These are phyloP conservation scores for Dichetophora obliterata DNA, from an alignment of 2,888 invertebrate genomes.

Conservation along the genomic window DNA sequence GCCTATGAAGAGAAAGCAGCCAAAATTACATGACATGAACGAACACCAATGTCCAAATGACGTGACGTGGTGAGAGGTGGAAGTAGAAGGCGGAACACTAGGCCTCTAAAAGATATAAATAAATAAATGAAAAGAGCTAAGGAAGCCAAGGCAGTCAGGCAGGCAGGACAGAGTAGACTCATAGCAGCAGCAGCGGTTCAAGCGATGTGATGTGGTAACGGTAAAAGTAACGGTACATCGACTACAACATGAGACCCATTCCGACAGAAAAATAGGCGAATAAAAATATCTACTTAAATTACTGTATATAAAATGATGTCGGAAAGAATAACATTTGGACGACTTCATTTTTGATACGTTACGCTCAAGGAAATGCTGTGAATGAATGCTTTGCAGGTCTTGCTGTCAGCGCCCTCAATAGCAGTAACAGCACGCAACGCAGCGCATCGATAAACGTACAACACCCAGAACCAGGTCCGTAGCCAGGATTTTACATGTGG, in stretches of 20 bases:
- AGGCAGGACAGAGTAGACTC: background rate
- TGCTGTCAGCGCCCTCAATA: background rate
- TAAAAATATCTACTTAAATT: conserved; percentile 10
- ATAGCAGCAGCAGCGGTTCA: background rate
- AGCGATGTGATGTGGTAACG: background rate
- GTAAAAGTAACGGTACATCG: background rate
- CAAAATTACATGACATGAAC: background rate
- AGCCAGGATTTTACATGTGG: too few species aligned
- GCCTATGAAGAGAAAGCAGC: too few species aligned
- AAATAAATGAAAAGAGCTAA: conserved; percentile 1
- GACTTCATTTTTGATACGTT: conserved; percentile 27
- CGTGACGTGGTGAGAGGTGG: too few species aligned
- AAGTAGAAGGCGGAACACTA: background rate
- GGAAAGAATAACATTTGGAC: conserved; percentile 26
- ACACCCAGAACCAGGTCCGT: background rate
- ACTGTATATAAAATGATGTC: conserved; percentile 22
- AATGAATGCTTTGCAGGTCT: background rate
- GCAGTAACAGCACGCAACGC: background rate
- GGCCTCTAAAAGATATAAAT: background rate
- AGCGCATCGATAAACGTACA: background rate
- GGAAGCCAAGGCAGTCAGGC: background rate
- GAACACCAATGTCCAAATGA: background rate
- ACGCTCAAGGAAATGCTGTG: background rate
- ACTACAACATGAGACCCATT: background rate
- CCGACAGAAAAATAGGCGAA: background rate